phyloP scores from a whole-genome alignment of 2,797 vertebrate species.

The Eurystomus glaucurus region DNA sequence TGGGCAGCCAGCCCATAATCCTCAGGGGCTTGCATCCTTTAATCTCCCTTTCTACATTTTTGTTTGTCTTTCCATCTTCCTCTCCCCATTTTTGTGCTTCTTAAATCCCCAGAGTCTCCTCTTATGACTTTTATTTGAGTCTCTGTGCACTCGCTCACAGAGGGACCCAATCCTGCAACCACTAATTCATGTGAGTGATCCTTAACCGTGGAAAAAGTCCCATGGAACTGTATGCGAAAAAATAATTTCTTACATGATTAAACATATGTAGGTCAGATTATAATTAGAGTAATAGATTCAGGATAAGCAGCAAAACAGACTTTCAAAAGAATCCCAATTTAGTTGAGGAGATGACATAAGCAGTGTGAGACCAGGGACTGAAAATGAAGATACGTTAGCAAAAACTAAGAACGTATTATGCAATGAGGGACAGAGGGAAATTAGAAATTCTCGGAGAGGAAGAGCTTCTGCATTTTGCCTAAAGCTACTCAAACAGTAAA shows the following conservation, averaged over 20 bases:
- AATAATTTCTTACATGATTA: neutral
- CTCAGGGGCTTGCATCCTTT: slow-evolving; percentile 29
- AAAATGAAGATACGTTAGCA: neutral
- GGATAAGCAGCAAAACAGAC: neutral
- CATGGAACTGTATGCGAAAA: neutral
- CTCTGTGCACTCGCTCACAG: neutral
- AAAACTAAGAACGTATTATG: neutral
- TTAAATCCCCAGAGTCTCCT: neutral
- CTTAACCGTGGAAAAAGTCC: neutral
- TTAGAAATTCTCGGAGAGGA: neutral
- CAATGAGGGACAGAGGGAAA: neutral
- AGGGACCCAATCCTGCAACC: neutral
- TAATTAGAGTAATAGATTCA: neutral
- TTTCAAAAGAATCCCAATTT: neutral
- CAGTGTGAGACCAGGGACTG: neutral
- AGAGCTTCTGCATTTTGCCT: neutral
- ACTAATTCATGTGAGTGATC: neutral
- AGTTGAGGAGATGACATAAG: neutral
- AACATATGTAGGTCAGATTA: neutral
- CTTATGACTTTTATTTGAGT: neutral
- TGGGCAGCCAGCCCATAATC: slow-evolving; percentile 58
- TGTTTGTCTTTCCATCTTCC: slow-evolving; percentile 65
- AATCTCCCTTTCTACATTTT: neutral
- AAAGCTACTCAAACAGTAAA: neutral
- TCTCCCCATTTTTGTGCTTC: slow-evolving; percentile 31